Conservation (phyloP, 2,113 vertebrate genomes). For the Galeopterus variegatus region DNA sequence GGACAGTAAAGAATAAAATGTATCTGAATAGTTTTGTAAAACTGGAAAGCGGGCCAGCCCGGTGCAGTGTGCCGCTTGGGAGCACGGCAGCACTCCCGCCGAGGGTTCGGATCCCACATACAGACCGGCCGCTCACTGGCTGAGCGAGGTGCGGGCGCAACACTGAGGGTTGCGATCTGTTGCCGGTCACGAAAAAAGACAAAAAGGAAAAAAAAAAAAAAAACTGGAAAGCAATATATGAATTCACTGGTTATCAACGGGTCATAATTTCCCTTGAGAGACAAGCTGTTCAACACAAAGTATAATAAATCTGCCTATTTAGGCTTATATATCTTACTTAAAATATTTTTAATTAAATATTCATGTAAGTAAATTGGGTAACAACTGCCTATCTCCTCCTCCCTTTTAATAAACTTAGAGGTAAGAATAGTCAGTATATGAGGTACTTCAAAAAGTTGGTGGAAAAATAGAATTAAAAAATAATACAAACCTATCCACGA, state of each 20-base stretch:
- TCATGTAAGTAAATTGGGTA: background rate
- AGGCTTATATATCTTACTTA: slow-evolving; percentile 23
- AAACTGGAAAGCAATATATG: slow-evolving; percentile 55
- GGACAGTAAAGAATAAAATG: background rate
- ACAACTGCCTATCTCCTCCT: background rate
- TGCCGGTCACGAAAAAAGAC: too few relatives aligned
- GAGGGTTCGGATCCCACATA: too few relatives aligned
- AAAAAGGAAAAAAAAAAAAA: too few relatives aligned
- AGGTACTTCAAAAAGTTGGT: too few relatives aligned
- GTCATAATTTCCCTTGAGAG: slow-evolving; percentile 55
- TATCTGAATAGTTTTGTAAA: slow-evolving; percentile 57
- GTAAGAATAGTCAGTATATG: slow-evolving; percentile 37
- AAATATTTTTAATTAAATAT: slow-evolving; percentile 59
- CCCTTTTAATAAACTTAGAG: slow-evolving; percentile 46
- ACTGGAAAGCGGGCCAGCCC: too few relatives aligned
- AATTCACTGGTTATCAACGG: slow-evolving; percentile 33
- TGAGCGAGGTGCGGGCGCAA: too few relatives aligned
- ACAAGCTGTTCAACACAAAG: slow-evolving; percentile 18
- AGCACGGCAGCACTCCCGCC: too few relatives aligned
- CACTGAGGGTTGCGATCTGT: too few relatives aligned
- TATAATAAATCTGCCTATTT: slow-evolving; percentile 57
- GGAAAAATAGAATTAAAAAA: too few relatives aligned
- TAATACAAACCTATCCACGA: too few relatives aligned
- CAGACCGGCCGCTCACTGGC: too few relatives aligned
- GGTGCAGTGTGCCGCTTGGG: too few relatives aligned